Evolutionary conservation across 2,113 vertebrate species (phyloP), one percentile per base, ranked within the genome.

Genomic region (Amia ocellicauda): DNA sequence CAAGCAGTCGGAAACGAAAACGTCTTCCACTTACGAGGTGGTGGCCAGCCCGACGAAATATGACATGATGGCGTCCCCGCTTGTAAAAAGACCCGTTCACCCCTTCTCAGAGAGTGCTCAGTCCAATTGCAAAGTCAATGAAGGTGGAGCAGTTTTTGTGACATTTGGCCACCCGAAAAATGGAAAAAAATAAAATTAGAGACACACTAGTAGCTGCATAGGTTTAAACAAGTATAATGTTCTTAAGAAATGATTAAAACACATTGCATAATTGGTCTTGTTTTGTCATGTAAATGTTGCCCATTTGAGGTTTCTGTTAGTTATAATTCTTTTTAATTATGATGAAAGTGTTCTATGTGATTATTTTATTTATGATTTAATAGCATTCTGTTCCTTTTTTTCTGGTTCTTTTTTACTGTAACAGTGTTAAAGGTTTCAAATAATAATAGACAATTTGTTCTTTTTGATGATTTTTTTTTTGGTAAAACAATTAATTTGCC

Each of bases 1-100:
- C 0, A 78, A 88, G 65, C 86, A 90, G 17, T 80, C 91, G 2
- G 89, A 92, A 68, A 83, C 81, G 0, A 72, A 70, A 19, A 80
- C 77, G 0, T 76, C 78, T 2, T 78, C 85, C 0, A 76, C 59
- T 0, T 76, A 74, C 0, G 72, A 82, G 17, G 75, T 69, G 7
- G 52, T 67, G 17, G 76, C 80, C 43, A 74, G 68, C 51, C 85
- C 82, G 3, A 68, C 82, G 8, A 74, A 55, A 0, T 71, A 80
- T 0, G 78, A 87, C 51, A 76, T 85, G 3, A 79, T 83, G 3
- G 51, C 82, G 13, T 84, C 90, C 14, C 88, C 92, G 1, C 0
- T 84, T 42, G 79, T 89, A 43, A 69, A 1, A 70, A 88, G 73
- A 57, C 89, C 84, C 65, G 20, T 77, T 57, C 88, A 69, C 69